phyloP scores from a whole-genome alignment of 2,888 invertebrate genomes.

The Hemaris fuciformis region DNA sequence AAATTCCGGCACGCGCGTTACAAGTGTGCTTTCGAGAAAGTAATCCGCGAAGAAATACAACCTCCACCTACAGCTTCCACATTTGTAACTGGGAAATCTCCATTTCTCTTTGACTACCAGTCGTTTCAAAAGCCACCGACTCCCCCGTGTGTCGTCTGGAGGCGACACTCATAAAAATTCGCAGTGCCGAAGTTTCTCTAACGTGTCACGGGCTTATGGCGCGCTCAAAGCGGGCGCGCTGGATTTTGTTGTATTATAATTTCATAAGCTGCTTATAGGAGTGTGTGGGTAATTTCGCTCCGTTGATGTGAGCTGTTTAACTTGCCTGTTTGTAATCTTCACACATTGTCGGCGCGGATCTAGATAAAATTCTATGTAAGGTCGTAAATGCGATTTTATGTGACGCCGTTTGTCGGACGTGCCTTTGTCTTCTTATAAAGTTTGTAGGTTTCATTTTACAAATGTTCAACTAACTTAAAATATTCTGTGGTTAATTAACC shows the following conservation, averaged over 20 bases:
- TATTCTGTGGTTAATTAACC: neutral
- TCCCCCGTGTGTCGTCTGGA: conserved; percentile 71
- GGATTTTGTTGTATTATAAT: conserved; percentile 57
- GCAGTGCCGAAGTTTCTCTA: conserved; percentile 62
- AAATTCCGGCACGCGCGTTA: conserved; percentile 70
- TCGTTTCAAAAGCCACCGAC: conserved; percentile 71
- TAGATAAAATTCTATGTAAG: neutral
- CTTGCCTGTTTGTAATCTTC: conserved; percentile 20
- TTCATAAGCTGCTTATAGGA: conserved; percentile 42
- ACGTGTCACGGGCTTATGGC: conserved; percentile 46
- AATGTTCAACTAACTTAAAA: neutral
- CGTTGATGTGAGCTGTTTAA: conserved; percentile 30
- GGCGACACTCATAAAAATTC: conserved; percentile 78
- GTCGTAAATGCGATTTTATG: neutral
- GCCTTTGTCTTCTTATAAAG: neutral
- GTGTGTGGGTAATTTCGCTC: conserved; percentile 27
- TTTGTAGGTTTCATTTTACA: neutral
- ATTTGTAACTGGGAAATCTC: conserved; percentile 79
- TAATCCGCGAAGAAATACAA: conserved; percentile 77
- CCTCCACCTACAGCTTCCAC: conserved; percentile 70
- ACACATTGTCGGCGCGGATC: conserved; percentile 10
- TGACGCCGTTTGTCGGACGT: neutral
- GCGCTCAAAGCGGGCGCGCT: conserved; percentile 42
- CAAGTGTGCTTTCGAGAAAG: conserved; percentile 70
- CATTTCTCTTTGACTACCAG: conserved; percentile 78